Evolutionary conservation across 2,797 vertebrate species (phyloP).

Genomic region (Phrynocephalus forsythii): DNA sequence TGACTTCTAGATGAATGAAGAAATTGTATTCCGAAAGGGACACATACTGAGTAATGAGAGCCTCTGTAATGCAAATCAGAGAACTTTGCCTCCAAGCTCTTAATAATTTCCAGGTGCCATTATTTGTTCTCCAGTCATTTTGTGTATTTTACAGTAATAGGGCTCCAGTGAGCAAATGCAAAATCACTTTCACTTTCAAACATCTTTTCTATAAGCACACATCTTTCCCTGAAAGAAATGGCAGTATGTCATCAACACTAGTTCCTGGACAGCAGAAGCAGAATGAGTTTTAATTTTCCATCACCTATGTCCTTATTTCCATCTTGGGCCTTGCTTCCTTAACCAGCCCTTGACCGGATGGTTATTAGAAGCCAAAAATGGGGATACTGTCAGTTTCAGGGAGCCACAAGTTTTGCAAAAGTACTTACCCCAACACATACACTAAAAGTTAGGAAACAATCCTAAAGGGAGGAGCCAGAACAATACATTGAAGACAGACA

Average conservation of each 20-base stretch:
- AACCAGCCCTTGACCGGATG: not conserved
- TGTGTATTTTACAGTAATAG: not conserved
- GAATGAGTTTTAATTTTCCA: not conserved
- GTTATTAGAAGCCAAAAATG: not conserved
- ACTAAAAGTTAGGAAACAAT: not conserved
- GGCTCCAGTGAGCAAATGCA: not conserved
- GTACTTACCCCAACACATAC: no score
- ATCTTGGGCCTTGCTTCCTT: not conserved
- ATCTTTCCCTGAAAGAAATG: not conserved
- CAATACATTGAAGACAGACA: not conserved
- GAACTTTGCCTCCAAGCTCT: not conserved
- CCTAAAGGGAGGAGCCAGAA: not conserved
- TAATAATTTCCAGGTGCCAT: not conserved
- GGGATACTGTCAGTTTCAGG: no score
- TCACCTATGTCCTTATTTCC: not conserved
- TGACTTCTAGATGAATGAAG: not conserved
- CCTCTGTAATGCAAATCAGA: not conserved
- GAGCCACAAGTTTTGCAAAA: no score
- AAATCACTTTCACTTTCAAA: not conserved
- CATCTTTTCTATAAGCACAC: not conserved
- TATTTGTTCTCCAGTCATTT: not conserved
- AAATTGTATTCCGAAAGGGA: not conserved
- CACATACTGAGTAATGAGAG: not conserved
- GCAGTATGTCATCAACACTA: not conserved
- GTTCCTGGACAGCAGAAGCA: not conserved